These are phyloP conservation scores for Drymonia ruficornis DNA, from an alignment of 2,888 invertebrate genomes.

Conservation along the genomic window DNA sequence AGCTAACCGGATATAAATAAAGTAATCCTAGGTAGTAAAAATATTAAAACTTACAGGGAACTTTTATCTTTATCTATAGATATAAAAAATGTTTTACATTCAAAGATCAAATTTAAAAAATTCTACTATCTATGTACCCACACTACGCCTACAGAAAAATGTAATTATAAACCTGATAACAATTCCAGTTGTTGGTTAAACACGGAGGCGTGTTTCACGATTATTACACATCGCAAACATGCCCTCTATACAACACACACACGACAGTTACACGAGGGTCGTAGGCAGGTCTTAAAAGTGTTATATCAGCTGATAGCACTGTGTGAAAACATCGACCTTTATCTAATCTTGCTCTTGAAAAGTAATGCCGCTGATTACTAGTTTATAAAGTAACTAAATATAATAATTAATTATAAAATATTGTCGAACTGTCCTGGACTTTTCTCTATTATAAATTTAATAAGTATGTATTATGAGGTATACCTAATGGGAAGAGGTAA, in stretches of 20 bases:
- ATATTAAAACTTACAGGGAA: background rate
- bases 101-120: background rate
- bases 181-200: background rate
- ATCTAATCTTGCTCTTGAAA: slow-evolving; percentile 9
- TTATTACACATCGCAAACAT: background rate
- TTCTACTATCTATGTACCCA: no score
- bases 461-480: no score
- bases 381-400: background rate
- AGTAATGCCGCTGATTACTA: background rate
- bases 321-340: background rate
- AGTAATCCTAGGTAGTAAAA: background rate
- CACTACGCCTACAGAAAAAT: background rate
- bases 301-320: background rate
- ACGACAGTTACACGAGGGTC: background rate
- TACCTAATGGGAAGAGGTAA: no score
- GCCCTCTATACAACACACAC: background rate
- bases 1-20: no score
- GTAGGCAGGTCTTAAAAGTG: background rate
- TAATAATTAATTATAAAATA: no score
- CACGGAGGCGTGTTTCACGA: background rate
- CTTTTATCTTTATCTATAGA: background rate
- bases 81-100: background rate
- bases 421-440: no score
- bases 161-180: background rate
- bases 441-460: no score